phyloP scores from a whole-genome alignment of 1,140 invertebrate genomes.

The Wiebesia pumilae region DNA sequence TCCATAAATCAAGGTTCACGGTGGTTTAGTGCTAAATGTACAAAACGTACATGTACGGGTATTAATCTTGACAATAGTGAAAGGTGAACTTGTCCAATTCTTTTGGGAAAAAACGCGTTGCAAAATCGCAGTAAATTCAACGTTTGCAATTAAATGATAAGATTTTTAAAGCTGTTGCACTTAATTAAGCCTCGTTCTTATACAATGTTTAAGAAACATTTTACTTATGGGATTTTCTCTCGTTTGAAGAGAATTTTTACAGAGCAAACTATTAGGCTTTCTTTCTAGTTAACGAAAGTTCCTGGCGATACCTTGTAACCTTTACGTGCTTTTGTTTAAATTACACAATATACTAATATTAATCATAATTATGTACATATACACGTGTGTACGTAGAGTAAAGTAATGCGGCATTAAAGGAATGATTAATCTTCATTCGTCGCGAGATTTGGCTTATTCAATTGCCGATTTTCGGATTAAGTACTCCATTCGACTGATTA shows the following conservation, averaged over 20 bases:
- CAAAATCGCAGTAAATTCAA: neutral
- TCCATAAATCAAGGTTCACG: neutral
- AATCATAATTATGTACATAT: too few species aligned
- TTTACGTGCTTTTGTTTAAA: too few species aligned
- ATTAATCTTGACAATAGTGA: neutral
- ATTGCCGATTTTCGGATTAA: too few species aligned
- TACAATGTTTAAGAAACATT: neutral
- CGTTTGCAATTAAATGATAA: neutral
- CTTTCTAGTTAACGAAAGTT: neutral
- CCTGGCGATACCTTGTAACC: too few species aligned
- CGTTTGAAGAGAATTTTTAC: too few species aligned
- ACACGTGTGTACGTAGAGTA: too few species aligned
- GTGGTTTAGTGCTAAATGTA: neutral
- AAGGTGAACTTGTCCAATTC: neutral
- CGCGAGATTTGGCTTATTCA: too few species aligned
- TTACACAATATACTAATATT: too few species aligned
- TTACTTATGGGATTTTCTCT: neutral
- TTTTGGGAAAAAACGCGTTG: neutral
- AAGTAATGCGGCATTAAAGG: too few species aligned
- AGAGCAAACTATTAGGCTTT: neutral
- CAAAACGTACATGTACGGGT: neutral
- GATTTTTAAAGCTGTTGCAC: neutral
- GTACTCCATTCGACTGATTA: too few species aligned
- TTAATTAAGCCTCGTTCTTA: neutral
- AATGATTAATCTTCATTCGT: too few species aligned